Conservation (phyloP, 2,113 vertebrate species). For the Toxotes chatareus region DNA sequence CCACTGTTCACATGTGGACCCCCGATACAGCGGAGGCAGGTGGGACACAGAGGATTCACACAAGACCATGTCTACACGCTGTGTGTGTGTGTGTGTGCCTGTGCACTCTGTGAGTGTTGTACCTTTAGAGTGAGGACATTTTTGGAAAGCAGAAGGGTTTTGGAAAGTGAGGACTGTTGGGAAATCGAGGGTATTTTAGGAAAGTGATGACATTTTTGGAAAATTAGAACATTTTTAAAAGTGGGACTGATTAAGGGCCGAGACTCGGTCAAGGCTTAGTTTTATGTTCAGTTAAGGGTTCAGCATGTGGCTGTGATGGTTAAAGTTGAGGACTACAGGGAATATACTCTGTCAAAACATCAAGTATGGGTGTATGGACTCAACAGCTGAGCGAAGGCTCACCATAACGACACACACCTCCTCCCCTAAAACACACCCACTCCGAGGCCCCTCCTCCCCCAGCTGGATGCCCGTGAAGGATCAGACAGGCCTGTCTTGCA, state of each 20-base stretch:
- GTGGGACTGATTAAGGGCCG: no score
- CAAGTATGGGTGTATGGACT: neutral
- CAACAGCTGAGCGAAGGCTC: neutral
- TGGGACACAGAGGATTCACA: constrained; percentile 21
- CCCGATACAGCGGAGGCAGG: constrained; percentile 27
- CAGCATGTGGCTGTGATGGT: neutral
- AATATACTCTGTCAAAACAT: no score
- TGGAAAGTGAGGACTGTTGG: no score
- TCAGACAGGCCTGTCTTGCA: no score
- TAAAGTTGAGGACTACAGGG: no score
- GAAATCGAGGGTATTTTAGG: no score
- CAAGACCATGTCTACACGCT: neutral
- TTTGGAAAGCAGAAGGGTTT: no score
- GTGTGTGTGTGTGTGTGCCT: constrained; percentile 2
- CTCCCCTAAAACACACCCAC: neutral
- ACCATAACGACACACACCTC: neutral
- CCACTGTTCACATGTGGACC: constrained; percentile 37
- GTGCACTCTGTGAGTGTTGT: neutral
- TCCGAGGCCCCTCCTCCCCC: neutral
- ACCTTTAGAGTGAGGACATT: neutral
- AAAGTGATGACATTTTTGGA: no score
- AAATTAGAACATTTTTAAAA: no score
- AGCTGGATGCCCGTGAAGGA: neutral
- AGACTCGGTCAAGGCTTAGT: no score
- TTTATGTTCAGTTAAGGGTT: neutral